These are phyloP conservation scores for Cyprinodon diabolis DNA, from an alignment of 2,797 vertebrate genomes.

Conservation along the genomic window DNA sequence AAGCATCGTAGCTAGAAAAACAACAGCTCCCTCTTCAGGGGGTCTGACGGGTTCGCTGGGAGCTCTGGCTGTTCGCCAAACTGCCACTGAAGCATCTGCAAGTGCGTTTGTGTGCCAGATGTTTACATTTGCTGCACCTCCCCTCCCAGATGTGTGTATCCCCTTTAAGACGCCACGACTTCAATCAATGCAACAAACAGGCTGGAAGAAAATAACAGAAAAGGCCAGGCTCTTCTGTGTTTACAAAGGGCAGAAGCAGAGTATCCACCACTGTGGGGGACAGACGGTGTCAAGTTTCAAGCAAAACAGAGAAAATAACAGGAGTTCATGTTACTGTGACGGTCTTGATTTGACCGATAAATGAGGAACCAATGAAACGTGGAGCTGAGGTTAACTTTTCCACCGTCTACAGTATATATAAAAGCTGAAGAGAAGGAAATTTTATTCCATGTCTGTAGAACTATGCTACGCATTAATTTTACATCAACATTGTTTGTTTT, in stretches of 20 bases:
- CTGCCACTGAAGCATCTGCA: slow-evolving; percentile 21
- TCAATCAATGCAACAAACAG: slow-evolving; percentile 55
- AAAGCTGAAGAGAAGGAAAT: neutral
- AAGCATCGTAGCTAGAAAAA: slow-evolving; percentile 39
- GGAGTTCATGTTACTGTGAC: slow-evolving; percentile 48
- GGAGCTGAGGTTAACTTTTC: slow-evolving; percentile 25
- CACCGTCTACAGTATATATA: neutral
- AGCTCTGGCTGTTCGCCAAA: slow-evolving; percentile 48
- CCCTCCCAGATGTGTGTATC: slow-evolving; percentile 51
- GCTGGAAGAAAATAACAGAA: slow-evolving; percentile 23
- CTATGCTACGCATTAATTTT: no score
- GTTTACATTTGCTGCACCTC: slow-evolving; percentile 49
- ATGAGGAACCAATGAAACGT: slow-evolving; percentile 26
- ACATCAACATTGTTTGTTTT: no score
- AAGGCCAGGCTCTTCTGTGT: slow-evolving; percentile 15
- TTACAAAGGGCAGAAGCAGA: slow-evolving; percentile 1
- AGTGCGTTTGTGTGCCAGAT: slow-evolving; percentile 14
- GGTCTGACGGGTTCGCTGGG: slow-evolving; percentile 40
- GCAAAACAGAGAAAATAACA: slow-evolving; percentile 59
- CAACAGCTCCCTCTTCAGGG: slow-evolving; percentile 71
- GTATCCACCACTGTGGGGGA: slow-evolving; percentile 30
- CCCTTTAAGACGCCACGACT: slow-evolving; percentile 27
- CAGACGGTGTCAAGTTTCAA: slow-evolving; percentile 61
- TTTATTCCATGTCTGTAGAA: no score
- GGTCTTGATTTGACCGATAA: slow-evolving; percentile 42